Conservation (phyloP, 2,113 vertebrate species). For the Laticauda colubrina region DNA sequence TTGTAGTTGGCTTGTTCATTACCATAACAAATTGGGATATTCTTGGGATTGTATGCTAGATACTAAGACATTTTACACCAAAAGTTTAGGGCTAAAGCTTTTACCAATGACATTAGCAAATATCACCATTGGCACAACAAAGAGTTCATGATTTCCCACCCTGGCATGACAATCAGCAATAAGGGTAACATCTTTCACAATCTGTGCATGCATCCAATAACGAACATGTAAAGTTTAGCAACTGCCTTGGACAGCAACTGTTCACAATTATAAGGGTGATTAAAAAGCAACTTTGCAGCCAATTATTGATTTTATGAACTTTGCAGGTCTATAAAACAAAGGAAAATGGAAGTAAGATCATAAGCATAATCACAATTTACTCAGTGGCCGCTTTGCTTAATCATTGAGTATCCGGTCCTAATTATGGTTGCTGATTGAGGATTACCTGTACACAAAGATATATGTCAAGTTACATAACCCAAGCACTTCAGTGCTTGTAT, state of each 20-base stretch:
- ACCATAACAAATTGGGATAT: neutral
- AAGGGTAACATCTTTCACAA: neutral
- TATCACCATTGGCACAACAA: neutral
- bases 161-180: neutral
- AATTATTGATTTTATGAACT: neutral
- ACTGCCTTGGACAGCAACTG: neutral
- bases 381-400: neutral
- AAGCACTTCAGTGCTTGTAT: neutral
- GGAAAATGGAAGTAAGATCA: neutral
- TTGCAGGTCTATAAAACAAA: neutral
- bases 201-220: neutral
- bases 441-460: neutral
- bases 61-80: neutral
- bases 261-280: neutral
- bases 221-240: neutral
- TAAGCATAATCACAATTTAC: neutral
- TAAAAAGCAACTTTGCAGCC: neutral
- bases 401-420: neutral
- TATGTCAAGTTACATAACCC: neutral
- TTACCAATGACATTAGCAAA: neutral
- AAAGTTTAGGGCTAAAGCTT: conserved; percentile 18
- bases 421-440: neutral
- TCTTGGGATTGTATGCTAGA: neutral
- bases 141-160: neutral
- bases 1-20: neutral